These are phyloP conservation scores for Drosophila aff. DNA, from an alignment of 1,140 invertebrate genomes.

Conservation along the genomic window DNA sequence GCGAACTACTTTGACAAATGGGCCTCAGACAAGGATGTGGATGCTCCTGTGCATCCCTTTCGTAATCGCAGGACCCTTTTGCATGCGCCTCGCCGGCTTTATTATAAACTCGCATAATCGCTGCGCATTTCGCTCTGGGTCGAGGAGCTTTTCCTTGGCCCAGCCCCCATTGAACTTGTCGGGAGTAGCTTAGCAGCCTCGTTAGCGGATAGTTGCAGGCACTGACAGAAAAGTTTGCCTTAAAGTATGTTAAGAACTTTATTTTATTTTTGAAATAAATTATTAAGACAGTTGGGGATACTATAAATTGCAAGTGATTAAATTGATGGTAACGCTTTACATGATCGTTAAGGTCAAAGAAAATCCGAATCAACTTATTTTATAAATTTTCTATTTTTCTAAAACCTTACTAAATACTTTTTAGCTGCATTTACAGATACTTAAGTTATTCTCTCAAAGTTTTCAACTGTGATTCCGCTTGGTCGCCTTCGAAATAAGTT, in stretches of 20 bases:
- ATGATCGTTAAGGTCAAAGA: neutral
- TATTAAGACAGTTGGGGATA: neutral
- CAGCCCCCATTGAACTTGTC: slow-evolving; percentile 62
- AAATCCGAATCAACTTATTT: neutral
- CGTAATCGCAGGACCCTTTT: slow-evolving; percentile 40
- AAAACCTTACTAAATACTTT: neutral
- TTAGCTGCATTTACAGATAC: neutral
- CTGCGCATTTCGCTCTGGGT: slow-evolving; percentile 58
- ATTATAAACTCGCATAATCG: slow-evolving; percentile 82
- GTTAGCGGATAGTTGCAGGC: slow-evolving; percentile 51
- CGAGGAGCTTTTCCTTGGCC: slow-evolving; percentile 18
- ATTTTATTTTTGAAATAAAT: neutral
- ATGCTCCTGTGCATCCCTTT: slow-evolving; percentile 37
- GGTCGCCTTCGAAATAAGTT: slow-evolving; percentile 2
- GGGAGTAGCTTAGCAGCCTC: slow-evolving; percentile 68
- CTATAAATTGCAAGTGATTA: neutral
- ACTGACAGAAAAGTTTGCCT: neutral
- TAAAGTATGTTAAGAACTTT: neutral
- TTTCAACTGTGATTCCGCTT: neutral
- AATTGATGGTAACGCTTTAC: neutral
- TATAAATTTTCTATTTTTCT: neutral
- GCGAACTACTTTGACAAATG: slow-evolving; percentile 76
- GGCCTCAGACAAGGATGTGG: slow-evolving; percentile 43
- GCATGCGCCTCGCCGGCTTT: slow-evolving; percentile 61
- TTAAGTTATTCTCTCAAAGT: neutral